A percentile compares a stretch with the other conserved stretches of the same genome.
Evolutionary conservation across 2,888 invertebrate genomes (phyloP).

Genomic region (Patella caerulea): DNA sequence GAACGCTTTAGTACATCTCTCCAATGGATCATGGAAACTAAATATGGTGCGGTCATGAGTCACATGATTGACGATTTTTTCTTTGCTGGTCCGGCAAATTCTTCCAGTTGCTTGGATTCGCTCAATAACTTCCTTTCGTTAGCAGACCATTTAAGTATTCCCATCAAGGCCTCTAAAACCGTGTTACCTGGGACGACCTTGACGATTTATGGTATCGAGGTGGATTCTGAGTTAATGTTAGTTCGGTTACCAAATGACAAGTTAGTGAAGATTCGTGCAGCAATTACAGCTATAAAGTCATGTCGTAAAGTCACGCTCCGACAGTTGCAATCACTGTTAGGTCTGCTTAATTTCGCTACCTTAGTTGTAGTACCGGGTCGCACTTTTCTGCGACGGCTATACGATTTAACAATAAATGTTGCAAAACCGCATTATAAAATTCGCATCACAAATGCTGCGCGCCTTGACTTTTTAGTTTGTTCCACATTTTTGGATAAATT

Average conservation of each 20-base stretch:
- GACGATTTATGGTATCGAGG: background rate
- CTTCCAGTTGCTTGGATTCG: background rate
- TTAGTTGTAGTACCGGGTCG: too few relatives aligned
- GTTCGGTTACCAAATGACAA: background rate
- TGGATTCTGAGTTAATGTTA: background rate
- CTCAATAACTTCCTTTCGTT: background rate
- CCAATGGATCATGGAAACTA: slow-evolving; percentile 2
- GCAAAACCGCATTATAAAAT: background rate
- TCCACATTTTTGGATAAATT: background rate
- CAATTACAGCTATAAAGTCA: background rate
- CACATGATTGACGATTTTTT: slow-evolving; percentile 5
- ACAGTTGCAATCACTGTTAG: too few relatives aligned
- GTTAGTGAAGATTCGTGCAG: background rate
- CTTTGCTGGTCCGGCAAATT: background rate
- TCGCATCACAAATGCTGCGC: background rate
- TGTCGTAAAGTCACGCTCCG: too few relatives aligned
- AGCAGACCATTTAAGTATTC: background rate
- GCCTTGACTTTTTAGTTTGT: background rate
- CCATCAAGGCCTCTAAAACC: background rate
- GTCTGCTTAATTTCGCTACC: too few relatives aligned
- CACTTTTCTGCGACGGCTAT: background rate
- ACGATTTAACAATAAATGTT: background rate
- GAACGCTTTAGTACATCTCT: slow-evolving; percentile 1
- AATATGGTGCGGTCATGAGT: background rate
- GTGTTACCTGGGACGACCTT: background rate